These are phyloP conservation scores for Lamellibrachia columna DNA, from an alignment of 2,888 invertebrate genomes.

Conservation along the genomic window DNA sequence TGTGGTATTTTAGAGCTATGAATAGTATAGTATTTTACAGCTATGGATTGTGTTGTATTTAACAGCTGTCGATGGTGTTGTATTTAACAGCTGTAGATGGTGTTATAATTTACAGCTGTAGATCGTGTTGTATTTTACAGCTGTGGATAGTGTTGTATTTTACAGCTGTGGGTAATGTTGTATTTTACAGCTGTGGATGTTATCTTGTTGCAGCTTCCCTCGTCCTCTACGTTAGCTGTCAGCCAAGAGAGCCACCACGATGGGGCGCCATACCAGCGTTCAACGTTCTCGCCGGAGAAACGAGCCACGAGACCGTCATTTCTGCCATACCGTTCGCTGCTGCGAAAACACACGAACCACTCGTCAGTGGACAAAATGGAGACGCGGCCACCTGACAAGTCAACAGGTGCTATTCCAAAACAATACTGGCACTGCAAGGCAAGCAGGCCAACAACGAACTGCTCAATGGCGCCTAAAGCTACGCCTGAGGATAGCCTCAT, in stretches of 20 bases:
- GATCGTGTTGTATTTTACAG: background rate
- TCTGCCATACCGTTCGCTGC: background rate
- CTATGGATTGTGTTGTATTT: background rate
- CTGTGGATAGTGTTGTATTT: background rate
- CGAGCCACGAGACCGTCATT: background rate
- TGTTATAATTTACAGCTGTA: background rate
- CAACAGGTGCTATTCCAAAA: background rate
- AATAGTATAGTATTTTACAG: background rate
- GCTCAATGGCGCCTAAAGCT: conserved; percentile 38
- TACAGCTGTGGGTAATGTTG: background rate
- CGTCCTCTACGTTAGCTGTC: background rate
- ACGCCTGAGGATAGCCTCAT: conserved; percentile 42
- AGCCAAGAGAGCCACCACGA: background rate
- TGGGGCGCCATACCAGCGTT: background rate
- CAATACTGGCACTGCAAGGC: conserved; percentile 10
- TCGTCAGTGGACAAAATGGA: background rate
- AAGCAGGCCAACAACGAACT: background rate
- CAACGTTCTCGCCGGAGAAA: background rate
- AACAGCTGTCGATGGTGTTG: background rate
- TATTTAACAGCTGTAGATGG: background rate
- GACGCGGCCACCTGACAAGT: background rate
- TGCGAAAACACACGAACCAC: background rate
- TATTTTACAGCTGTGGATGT: background rate
- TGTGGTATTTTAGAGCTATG: background rate
- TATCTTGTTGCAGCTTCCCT: background rate